Evolutionary conservation across 2,888 invertebrate genomes (phyloP), one percentile per base, ranked within the genome.

Genomic region (Carpatolechia fugitivella): DNA sequence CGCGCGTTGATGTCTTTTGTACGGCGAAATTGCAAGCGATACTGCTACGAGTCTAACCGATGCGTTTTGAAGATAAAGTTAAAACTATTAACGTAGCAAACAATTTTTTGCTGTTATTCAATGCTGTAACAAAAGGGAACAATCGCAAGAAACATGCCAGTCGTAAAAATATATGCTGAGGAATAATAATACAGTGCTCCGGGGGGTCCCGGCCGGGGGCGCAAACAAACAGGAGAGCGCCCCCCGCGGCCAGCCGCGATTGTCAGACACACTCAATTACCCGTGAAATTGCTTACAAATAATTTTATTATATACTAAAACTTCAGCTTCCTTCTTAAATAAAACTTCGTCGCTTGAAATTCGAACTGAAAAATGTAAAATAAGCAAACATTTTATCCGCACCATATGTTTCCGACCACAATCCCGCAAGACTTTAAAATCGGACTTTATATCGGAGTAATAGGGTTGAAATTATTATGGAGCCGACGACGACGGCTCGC

Each of bases 251-350:
- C 61, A 65, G 60, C 69, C 70, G 76, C 70, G 75, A 73, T 73
- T 80, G 77, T 78, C 76, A 74, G 76, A 71, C 76, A 71, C 76
- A 74, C 75, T 81, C 80, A 82, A 82, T 86, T 86, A 82, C 77
- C 80, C 83, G 78, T 85, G 80, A 85, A 83, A 85, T 85, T 82
- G 78, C 72, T 68, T 74, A 71, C 70, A 71, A 77, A 74, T 66
- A 66, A 68, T 71, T 78, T 73, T 71, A 72, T 72, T 70, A 69
- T 60, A 60, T 60, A 63, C 64, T 64, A 62, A 54, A 56, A 56
- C 49, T 49, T 18, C 16, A 24, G 40, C 51, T 46, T 35, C 40
- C 51, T 46, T 35, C 40, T 31, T 31, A 52, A 38, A 6, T 30
- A 38, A 24, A 13, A 36, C 31, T 20, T 14, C 33, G 29, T 11